A percentile compares a stretch with the other conserved stretches of the same genome.
phyloP scores from a whole-genome alignment of 2,113 vertebrate species.

The Anarhynchus alexandrinus region DNA sequence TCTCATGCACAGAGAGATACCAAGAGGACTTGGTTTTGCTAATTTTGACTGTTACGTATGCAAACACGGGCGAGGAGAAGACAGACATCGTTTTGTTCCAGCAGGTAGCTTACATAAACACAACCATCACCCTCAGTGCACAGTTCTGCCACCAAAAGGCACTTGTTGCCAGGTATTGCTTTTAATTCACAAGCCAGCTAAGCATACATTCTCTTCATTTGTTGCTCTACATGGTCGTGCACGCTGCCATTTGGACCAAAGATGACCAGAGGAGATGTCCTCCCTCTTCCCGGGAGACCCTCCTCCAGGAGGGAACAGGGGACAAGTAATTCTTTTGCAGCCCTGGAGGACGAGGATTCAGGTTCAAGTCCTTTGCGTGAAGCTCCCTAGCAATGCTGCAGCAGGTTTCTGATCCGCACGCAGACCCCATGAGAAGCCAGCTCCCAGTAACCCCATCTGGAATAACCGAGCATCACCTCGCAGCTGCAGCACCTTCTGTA shows the following conservation, averaged over 20 bases:
- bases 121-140: not conserved
- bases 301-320: not conserved
- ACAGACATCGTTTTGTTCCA: not conserved
- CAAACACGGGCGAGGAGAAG: not conserved
- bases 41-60: not conserved
- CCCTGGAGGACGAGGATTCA: not conserved
- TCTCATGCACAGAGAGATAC: not conserved
- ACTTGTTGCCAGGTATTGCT: not conserved
- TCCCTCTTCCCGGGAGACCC: not conserved
- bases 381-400: not conserved
- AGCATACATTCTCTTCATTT: not conserved
- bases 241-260: not conserved
- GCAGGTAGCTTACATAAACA: not conserved
- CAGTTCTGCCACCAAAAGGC: not conserved
- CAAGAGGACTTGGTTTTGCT: not conserved
- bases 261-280: rapidly evolving
- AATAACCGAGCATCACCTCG: not conserved
- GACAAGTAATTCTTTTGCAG: not conserved
- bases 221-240: not conserved
- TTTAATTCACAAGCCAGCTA: not conserved
- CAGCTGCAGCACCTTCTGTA: not conserved
- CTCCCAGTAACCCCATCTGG: not conserved
- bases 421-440: not conserved
- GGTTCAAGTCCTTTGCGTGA: rapidly evolving
- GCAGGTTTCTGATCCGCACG: not conserved